These are phyloP conservation scores for Lipotes vexillifer DNA, from an alignment of 2,113 vertebrate genomes.

Conservation along the genomic window DNA sequence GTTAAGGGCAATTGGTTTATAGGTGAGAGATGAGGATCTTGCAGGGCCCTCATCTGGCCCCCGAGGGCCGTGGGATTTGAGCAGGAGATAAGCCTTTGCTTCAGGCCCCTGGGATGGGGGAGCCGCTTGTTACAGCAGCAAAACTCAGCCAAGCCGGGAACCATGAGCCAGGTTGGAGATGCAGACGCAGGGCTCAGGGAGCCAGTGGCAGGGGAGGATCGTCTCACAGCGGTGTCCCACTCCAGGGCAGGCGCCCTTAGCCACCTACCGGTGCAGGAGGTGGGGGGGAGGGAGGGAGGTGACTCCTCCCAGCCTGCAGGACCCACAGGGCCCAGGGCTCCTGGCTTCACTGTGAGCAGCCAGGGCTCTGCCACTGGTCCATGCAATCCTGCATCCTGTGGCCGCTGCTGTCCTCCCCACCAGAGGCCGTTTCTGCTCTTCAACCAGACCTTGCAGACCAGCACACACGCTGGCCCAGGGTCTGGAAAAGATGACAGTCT, in stretches of 20 bases:
- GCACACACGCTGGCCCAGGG: too few species aligned
- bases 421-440: background rate
- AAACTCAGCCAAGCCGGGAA: fast-evolving
- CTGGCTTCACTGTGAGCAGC: fast-evolving
- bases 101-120: background rate
- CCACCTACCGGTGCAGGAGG: background rate
- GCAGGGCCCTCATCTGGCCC: background rate
- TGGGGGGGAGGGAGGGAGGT: too few species aligned
- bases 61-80: background rate
- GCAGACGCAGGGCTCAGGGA: background rate
- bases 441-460: background rate
- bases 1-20: too few species aligned
- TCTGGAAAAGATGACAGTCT: background rate
- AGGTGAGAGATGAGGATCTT: too few species aligned
- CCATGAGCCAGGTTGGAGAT: fast-evolving
- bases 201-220: fast-evolving
- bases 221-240: background rate
- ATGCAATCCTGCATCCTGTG: background rate
- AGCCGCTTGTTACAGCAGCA: background rate
- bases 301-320: background rate
- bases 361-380: background rate
- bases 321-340: background rate
- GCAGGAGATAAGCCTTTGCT: background rate
- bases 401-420: background rate
- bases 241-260: fast-evolving